Base-by-base conservation (phyloP, 2,888 invertebrate genomes). In the Mesoligia furuncula region DNA sequence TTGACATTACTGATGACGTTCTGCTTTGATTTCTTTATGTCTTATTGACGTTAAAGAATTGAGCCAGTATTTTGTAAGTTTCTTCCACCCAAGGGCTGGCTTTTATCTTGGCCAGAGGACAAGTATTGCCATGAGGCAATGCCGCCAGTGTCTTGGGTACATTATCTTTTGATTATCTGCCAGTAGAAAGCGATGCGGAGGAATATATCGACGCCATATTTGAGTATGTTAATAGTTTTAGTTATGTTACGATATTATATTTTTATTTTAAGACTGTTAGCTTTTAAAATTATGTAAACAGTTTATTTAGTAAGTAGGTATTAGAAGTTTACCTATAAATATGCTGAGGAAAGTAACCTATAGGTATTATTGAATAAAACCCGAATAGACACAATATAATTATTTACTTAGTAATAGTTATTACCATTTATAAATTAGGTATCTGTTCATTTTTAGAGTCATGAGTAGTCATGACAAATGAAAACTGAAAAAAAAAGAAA, bases 1-100 rank as follows among this genome's bases (percentile, higher is more conserved):
- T 79, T 84, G 80, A 86, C 75, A 51, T 57, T 27, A 70, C 27
- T 42, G 36, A 8, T 45, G 84, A 59, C 61, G n/a, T 85, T 36
- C 0, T 2, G 36, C 73, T 72, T 73, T 70, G 27, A 36, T 73
- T 61, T 62, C 13, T 24, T 0, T 0, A 1, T 13, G 15, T 27
- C 9, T 20, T 27, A 11, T 24, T 70, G 66, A 59, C 36, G n/a
- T 36, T 20, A 13, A 5, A 27, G 7, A 64, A 59, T 31, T 39
- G 24, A 8, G 31, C 51, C 79, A 83, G 75, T 36, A 42, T 24
- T 51, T 24, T 57, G 6, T 64, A 7, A 7, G 1, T 68, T 66
- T 13, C 20, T 39, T n/a, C n/a, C 20, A 65, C 24, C 24, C 54
- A 54, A n/a, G n/a, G n/a, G 11, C 54, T 51, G 51, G 8, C 20